A percentile compares a stretch with the other conserved stretches of the same genome.
Conservation (phyloP, 2,888 invertebrate species). For the Rhabditoides inermis region DNA sequence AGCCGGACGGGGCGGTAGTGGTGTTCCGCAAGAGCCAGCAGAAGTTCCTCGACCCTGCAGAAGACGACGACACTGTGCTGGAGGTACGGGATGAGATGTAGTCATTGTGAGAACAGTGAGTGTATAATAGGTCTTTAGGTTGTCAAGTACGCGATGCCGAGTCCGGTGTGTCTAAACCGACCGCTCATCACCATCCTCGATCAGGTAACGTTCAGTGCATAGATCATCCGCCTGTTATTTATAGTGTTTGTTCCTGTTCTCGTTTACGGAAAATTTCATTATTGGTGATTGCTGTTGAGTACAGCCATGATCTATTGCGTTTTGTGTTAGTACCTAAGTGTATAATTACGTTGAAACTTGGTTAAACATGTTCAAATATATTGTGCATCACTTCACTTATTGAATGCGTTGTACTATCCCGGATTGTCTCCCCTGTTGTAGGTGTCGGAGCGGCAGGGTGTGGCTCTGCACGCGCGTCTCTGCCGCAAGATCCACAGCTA, state of each 20-base stretch:
- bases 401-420: no score
- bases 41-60: slow-evolving; percentile 32
- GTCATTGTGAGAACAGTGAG: not conserved
- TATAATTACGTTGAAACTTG: no score
- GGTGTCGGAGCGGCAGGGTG: slow-evolving; percentile 29
- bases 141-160: slow-evolving; percentile 43
- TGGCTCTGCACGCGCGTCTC: slow-evolving; percentile 17
- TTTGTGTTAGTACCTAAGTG: no score
- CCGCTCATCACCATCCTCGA: slow-evolving; percentile 52
- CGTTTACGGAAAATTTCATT: no score
- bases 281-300: no score
- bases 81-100: slow-evolving; percentile 9
- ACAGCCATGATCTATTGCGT: no score
- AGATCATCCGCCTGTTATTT: no score
- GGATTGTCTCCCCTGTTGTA: no score
- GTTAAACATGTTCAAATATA: no score
- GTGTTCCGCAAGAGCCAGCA: slow-evolving; percentile 39
- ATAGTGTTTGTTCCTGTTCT: no score
- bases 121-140: slow-evolving; percentile 13
- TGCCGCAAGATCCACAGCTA: slow-evolving; percentile 23
- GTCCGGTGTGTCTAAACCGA: slow-evolving; percentile 49
- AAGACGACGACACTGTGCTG: slow-evolving; percentile 11
- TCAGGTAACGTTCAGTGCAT: no score
- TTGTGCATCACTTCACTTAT: no score
- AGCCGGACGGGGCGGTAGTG: slow-evolving; percentile 15